Conservation (phyloP, 2,113 vertebrate genomes). For the Chloropsis cyanopogon region DNA sequence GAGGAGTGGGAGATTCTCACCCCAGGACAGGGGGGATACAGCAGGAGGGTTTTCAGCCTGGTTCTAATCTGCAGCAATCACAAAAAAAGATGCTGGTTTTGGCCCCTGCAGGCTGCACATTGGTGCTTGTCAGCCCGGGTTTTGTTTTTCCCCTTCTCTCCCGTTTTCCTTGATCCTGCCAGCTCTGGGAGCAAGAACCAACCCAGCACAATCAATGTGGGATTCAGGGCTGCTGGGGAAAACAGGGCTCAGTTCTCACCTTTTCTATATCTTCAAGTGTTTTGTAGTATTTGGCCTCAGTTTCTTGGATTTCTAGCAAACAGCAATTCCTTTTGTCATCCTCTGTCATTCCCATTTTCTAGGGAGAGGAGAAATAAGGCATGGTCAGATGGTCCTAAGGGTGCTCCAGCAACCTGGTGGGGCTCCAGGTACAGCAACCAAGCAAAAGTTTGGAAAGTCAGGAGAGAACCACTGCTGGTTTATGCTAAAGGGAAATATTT, state of each 20-base stretch:
- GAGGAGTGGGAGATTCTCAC: background rate
- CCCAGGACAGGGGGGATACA: background rate
- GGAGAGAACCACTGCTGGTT: background rate
- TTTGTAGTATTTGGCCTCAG: constrained; percentile 95
- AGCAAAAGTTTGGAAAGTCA: background rate
- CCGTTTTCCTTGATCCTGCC: background rate
- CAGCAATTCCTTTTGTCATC: constrained; percentile 97
- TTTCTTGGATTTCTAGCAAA: constrained; percentile 94
- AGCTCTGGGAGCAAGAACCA: background rate
- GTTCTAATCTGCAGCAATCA: background rate
- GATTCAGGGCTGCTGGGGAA: background rate
- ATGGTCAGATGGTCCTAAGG: too few relatives aligned
- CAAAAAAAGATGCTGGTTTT: background rate
- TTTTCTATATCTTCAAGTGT: constrained; percentile 96
- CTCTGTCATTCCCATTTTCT: constrained; percentile 99
- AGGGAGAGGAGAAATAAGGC: background rate
- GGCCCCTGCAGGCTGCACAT: background rate
- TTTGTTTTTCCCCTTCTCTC: background rate
- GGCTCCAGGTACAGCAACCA: background rate
- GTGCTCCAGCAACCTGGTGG: background rate
- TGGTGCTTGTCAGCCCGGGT: background rate
- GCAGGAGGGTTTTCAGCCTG: background rate
- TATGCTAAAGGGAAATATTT: background rate
- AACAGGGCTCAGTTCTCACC: constrained; percentile 65
- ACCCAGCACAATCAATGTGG: rapidly evolving